Evolutionary conservation across 2,797 vertebrate genomes (phyloP).

Genomic region (Holocentrus rufus): DNA sequence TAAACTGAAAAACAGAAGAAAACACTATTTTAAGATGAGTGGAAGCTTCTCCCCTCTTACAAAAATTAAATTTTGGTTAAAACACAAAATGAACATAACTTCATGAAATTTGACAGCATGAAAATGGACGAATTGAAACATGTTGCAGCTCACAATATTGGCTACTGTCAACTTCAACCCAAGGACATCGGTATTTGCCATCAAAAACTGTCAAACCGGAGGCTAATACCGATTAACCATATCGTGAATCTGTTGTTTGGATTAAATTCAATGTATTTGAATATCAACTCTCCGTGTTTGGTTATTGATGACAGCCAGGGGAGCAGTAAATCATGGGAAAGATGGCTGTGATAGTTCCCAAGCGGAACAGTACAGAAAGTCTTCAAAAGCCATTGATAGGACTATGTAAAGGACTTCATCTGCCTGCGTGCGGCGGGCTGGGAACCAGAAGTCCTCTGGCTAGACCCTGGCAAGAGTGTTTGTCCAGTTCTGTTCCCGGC

Average conservation of each 20-base stretch:
- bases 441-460: conserved; percentile 50
- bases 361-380: conserved; percentile 29
- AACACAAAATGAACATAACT: not conserved
- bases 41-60: not conserved
- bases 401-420: conserved; percentile 45
- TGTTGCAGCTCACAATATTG: conserved; percentile 6
- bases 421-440: conserved; percentile 41
- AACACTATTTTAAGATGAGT: too few species aligned
- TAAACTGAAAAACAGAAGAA: too few species aligned
- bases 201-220: conserved; percentile 43
- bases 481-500: conserved; percentile 57
- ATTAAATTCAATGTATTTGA: conserved; percentile 58
- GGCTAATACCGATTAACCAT: conserved; percentile 30
- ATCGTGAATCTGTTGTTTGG: conserved; percentile 42
- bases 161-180: conserved; percentile 13
- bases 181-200: conserved; percentile 30
- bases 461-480: conserved; percentile 33
- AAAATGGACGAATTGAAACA: conserved; percentile 2
- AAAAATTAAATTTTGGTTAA: not conserved
- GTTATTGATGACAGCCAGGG: conserved; percentile 56
- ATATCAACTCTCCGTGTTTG: conserved; percentile 56
- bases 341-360: conserved; percentile 29
- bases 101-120: conserved; percentile 1
- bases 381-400: conserved; percentile 31
- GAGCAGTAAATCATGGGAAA: conserved; percentile 50